Base-by-base conservation (phyloP, 2,797 vertebrate genomes). In the Lutjanus campechanus region DNA sequence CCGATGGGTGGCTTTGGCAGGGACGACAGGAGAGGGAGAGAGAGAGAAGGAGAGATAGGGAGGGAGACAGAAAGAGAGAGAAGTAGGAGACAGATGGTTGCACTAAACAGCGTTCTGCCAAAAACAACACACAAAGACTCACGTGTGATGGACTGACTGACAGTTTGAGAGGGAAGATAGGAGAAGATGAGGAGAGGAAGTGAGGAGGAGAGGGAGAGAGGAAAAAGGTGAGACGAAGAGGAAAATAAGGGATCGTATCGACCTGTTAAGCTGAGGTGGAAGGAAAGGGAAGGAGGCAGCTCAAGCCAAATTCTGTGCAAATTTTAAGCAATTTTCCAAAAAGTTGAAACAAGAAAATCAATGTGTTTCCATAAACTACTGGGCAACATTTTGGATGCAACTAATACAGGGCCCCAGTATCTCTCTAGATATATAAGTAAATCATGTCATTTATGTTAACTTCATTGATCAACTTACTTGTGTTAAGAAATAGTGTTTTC, bases 51-150 rank as follows among this genome's bases (percentile, higher is more conserved):
- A 95, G 94, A 96, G 49, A 69, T 40, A 95, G 87, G 53, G 76
- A 95, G 95, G 96, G 97, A 97, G 73, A 96, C 94, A 96, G 95
- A 96, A 93, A 96, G 95, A 96, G 96, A 95, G 96, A 97, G 96
- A 97, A 96, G 97, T 95, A 96, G 97, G 96, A 97, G 97, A 99
- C 98, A 99, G 98, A 99, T 98, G 98, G 98, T 97, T 97, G 96
- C 95, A 96, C 97, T 96, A 96, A 97, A 96, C 94, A 96, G 91
- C 93, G 84, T 93, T 95, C 96, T 99, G 97, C 97, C 97, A 99
- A 97, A 94, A 96, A 94, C 92, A 94, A 94, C 92, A 95, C 94
- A 95, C 96, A 96, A 96, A 96, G 95, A 93, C 95, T 94, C 84
- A 89, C 83, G 83, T 93, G 86, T 94, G 92, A 93, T 89, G 93